Base-by-base conservation (phyloP, 2,113 vertebrate genomes). In the Sinocyclocheilus anshuiensis region DNA sequence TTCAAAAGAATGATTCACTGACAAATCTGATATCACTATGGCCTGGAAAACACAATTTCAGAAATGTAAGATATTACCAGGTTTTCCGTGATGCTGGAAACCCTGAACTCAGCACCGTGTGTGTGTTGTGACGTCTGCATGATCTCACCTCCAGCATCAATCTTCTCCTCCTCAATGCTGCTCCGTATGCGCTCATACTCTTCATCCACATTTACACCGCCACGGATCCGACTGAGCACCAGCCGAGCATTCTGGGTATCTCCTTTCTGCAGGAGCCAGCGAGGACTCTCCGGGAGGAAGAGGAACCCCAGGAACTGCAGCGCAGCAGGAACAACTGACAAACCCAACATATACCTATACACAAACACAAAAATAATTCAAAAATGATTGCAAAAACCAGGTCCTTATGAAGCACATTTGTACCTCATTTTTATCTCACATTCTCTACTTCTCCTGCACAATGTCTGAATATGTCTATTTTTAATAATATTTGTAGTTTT, bases 201-300 rank as follows among this genome's bases (percentile, higher is more conserved):
- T 11, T 92, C 90, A 0, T 93, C 91, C 0, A 93, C 61, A 29
- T 95, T 95, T 79, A 96, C 96, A 0, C 96, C 96, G 26, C 93
- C 94, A 86, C 94, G 94, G 93, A 99, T 98, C 63, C 92, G 95
- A 84, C 92, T 93, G 4, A 99, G 95, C 69, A 97, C 96, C 18
- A 92, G 92, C 0, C 92, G 95, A n/a, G 97, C 97, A 87, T 97
- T 95, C 88, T 97, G 94, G 79, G 94, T 94, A 75, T 95, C 94
- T 10, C 97, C 98, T 89, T 97, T 98, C 88, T 99, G 96, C 88
- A 99, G 96, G 11, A 99, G 97, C 98, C 98, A 99, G 57, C 98
- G 96, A 9, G 98, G 98, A 88, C 98, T 99, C 92, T 99, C 98
- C 0, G 98, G 98, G 74, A 99, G 94, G 86, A 98, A 98, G 26